Evolutionary conservation across 2,113 vertebrate species (phyloP).

Genomic region (Gadus chalcogrammus): DNA sequence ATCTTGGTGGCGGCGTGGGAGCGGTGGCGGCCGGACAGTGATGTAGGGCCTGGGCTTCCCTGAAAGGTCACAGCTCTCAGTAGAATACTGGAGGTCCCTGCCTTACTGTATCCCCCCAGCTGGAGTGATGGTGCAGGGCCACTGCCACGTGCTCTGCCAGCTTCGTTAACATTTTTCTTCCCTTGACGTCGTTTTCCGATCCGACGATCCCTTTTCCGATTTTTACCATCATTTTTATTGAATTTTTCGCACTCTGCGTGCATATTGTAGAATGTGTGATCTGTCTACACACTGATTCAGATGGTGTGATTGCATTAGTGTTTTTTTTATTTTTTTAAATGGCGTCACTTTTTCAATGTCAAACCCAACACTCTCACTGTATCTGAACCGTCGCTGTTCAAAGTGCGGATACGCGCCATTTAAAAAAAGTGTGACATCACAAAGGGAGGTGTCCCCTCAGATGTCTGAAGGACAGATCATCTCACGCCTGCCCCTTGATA

Average conservation of each 20-base stretch:
- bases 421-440: too few species aligned
- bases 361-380: too few species aligned
- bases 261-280: too few species aligned
- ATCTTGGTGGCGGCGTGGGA: constrained; percentile 60
- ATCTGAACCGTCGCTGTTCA: too few species aligned
- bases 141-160: constrained; percentile 47
- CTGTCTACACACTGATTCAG: too few species aligned
- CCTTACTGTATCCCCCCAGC: constrained; percentile 44
- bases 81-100: constrained; percentile 58
- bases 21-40: constrained; percentile 66
- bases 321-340: too few species aligned
- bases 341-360: too few species aligned
- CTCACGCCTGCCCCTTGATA: too few species aligned
- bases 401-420: too few species aligned
- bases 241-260: not conserved
- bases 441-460: too few species aligned
- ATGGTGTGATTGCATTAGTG: too few species aligned
- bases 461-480: too few species aligned
- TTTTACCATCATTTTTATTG: constrained; percentile 17
- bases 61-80: constrained; percentile 71
- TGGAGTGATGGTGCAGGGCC: constrained; percentile 54
- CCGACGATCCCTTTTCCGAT: not conserved
- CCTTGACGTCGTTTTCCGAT: constrained; percentile 35
- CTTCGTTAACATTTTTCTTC: constrained; percentile 60
- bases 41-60: constrained; percentile 61